Conservation (phyloP, 2,113 vertebrate genomes). For the Scortum barcoo region DNA sequence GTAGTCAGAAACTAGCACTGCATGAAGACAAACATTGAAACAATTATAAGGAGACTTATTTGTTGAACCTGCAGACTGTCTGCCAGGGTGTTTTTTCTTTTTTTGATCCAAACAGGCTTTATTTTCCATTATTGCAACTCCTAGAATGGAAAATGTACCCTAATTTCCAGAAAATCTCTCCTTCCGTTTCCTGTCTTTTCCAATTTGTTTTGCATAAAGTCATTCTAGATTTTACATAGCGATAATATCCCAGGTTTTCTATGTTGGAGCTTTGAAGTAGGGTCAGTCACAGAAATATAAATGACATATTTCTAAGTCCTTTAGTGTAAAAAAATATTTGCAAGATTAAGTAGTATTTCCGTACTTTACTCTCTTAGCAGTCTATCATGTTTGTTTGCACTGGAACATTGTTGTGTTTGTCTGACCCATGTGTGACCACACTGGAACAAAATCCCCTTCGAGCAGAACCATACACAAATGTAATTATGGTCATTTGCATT, state of each 20-base stretch:
- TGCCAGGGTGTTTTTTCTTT: not conserved
- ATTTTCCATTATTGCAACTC: constrained; percentile 26
- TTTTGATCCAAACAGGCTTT: constrained; percentile 1
- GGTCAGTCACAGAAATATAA: not conserved
- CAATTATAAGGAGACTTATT: not conserved
- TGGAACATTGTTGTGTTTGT: constrained; percentile 40
- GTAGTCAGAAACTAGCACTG: not conserved
- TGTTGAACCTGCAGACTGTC: constrained; percentile 9
- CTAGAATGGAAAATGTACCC: constrained; percentile 20
- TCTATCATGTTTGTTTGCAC: constrained; percentile 25
- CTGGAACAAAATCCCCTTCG: constrained; percentile 9
- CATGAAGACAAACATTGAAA: constrained; percentile 8
- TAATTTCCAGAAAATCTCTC: constrained; percentile 38
- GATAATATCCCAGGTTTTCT: constrained; percentile 24
- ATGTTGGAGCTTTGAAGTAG: not conserved
- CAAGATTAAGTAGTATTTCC: constrained; percentile 16
- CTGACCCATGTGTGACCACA: constrained; percentile 49
- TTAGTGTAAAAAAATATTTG: not conserved
- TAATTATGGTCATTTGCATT: constrained; percentile 57
- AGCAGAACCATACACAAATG: constrained; percentile 28
- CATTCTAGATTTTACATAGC: constrained; percentile 6
- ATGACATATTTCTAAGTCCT: not conserved
- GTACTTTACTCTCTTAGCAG: constrained; percentile 2
- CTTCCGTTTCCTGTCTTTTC: constrained; percentile 38
- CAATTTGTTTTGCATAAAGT: constrained; percentile 19